phyloP scores from a whole-genome alignment of 2,888 invertebrate species.

The Sesia apiformis region DNA sequence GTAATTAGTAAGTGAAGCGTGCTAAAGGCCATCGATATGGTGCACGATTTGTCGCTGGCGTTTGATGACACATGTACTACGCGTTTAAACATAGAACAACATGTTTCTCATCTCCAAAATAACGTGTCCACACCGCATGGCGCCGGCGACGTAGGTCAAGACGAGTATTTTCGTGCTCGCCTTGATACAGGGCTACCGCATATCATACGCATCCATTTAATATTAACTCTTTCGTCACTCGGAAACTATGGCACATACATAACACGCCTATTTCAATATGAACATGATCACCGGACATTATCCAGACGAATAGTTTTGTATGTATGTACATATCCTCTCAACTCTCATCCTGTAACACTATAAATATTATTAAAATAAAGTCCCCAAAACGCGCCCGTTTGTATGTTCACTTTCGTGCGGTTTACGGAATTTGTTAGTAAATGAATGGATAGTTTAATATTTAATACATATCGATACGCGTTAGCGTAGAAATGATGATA shows the following conservation, averaged over 20 bases:
- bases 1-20: neutral
- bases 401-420: too few species aligned
- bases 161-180: conserved; percentile 65
- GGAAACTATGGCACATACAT: conserved; percentile 3
- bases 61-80: neutral
- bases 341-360: too few species aligned
- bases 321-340: too few species aligned
- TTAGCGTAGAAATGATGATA: too few species aligned
- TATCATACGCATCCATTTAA: conserved; percentile 56
- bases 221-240: conserved; percentile 65
- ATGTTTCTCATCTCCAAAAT: conserved; percentile 37
- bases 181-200: conserved; percentile 70
- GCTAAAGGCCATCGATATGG: neutral
- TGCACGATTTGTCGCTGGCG: neutral
- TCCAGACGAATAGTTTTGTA: neutral
- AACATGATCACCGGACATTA: neutral
- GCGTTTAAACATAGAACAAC: neutral
- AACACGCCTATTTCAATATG: neutral
- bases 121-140: conserved; percentile 35
- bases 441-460: too few species aligned
- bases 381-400: too few species aligned
- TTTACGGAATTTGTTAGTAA: too few species aligned
- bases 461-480: too few species aligned
- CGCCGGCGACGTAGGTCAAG: conserved; percentile 62
- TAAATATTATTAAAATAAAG: too few species aligned